Evolutionary conservation across 2,113 vertebrate genomes (phyloP).

Genomic region (Delphinapterus leucas): DNA sequence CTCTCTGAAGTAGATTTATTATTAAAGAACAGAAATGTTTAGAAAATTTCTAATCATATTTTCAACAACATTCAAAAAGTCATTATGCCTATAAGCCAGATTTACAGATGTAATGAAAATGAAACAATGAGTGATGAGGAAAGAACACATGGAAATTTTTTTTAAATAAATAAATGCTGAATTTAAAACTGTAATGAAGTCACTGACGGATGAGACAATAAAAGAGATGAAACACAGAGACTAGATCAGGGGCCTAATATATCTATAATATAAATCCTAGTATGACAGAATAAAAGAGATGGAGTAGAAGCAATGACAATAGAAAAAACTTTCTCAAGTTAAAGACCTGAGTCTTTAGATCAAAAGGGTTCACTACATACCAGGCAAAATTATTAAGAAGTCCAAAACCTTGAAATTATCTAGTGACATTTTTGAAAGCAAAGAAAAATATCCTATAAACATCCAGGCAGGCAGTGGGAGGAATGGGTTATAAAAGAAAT

Average conservation of each 20-base stretch:
- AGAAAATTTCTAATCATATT: not conserved
- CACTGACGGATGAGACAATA: not conserved
- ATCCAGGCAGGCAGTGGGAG: not conserved
- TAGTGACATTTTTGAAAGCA: not conserved
- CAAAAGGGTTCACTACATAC: not conserved
- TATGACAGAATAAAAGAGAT: not conserved
- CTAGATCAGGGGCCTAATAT: not conserved
- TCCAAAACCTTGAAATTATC: not conserved
- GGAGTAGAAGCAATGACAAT: not conserved
- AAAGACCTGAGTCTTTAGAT: not conserved
- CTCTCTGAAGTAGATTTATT: not conserved
- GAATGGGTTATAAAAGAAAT: not conserved
- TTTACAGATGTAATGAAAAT: slow-evolving; percentile 6
- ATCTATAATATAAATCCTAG: not conserved
- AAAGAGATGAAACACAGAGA: not conserved
- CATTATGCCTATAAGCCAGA: not conserved
- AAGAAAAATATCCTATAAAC: not conserved
- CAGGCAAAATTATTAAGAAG: not conserved
- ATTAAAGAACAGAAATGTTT: not conserved
- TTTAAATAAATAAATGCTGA: not conserved
- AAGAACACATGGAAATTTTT: not conserved
- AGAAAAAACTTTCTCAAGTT: not conserved
- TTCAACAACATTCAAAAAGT: not conserved
- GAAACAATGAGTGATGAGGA: not conserved
- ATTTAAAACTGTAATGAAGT: not conserved